These are phyloP conservation scores for Thelaira solivaga DNA, from an alignment of 2,888 invertebrate species.

Conservation along the genomic window DNA sequence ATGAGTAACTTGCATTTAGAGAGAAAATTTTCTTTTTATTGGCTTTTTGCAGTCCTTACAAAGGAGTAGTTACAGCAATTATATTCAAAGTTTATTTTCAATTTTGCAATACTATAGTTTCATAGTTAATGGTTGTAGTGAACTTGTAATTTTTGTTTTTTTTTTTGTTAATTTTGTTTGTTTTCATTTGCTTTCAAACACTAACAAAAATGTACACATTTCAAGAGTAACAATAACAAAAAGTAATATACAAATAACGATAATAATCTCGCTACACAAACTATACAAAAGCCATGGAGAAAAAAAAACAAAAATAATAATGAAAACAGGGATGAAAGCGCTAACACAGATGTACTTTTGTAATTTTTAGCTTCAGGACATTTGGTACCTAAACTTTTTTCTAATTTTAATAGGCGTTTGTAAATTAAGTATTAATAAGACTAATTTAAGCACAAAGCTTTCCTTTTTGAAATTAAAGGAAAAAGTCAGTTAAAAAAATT, in stretches of 20 bases:
- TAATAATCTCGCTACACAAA: constrained; percentile 23
- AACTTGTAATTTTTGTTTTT: constrained; percentile 52
- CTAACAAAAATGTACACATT: constrained; percentile 46
- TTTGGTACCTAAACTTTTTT: too few relatives aligned
- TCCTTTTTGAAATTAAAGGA: too few relatives aligned
- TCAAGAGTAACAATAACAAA: constrained; percentile 51
- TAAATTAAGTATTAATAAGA: too few relatives aligned
- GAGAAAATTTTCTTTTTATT: constrained; percentile 41
- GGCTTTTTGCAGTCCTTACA: background rate
- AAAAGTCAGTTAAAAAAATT: too few relatives aligned
- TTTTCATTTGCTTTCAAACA: constrained; percentile 16
- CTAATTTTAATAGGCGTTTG: too few relatives aligned
- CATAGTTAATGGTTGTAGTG: constrained; percentile 55
- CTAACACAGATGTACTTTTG: constrained; percentile 1
- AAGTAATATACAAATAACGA: background rate
- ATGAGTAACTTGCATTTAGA: background rate
- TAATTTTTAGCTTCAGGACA: too few relatives aligned
- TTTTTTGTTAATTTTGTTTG: constrained; percentile 2
- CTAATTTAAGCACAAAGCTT: too few relatives aligned
- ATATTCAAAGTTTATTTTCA: constrained; percentile 26
- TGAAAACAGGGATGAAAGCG: background rate
- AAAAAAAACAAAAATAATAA: background rate
- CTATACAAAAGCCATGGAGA: constrained; percentile 23
- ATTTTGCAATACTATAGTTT: constrained; percentile 57
- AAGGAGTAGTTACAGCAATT: constrained; percentile 10